Conservation (phyloP, 2,797 vertebrate species). For the Labroides dimidiatus region DNA sequence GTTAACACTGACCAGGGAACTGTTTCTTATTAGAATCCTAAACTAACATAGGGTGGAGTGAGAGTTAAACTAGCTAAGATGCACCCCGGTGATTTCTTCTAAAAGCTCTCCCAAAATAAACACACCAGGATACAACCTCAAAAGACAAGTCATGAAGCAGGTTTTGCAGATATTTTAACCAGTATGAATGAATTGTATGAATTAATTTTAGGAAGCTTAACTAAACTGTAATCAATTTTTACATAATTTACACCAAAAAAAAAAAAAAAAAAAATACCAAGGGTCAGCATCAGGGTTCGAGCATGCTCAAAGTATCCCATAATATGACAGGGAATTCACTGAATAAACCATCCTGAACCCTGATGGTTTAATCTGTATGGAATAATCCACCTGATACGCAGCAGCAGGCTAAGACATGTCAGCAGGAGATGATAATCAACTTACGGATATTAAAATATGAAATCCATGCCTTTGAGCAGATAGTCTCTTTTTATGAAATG, state of each 20-base stretch:
- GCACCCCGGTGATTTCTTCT: too few species aligned
- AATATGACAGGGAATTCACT: neutral
- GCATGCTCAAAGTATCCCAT: slow-evolving; percentile 7
- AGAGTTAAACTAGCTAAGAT: too few species aligned
- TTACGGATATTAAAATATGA: slow-evolving; percentile 47
- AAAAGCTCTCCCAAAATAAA: neutral
- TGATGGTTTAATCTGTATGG: slow-evolving; percentile 16
- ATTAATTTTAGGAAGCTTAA: too few species aligned
- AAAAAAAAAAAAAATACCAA: neutral
- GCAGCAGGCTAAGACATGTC: slow-evolving; percentile 10
- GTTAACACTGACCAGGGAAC: neutral
- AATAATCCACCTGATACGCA: slow-evolving; percentile 39
- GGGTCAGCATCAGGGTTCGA: too few species aligned
- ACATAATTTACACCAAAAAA: neutral
- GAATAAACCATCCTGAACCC: slow-evolving; percentile 9
- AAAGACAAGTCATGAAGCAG: neutral
- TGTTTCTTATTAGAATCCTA: neutral
- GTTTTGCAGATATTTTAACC: neutral
- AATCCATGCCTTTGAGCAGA: slow-evolving; percentile 12
- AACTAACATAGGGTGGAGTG: neutral
- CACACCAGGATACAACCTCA: neutral
- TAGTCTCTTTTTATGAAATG: slow-evolving; percentile 39
- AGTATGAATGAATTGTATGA: too few species aligned
- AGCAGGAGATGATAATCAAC: slow-evolving; percentile 53
- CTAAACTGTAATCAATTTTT: neutral